Percentiles rank a stretch among this genome's conserved stretches.
phyloP scores from a whole-genome alignment of 2,888 invertebrate genomes.

The Ariolimax columbianus region DNA sequence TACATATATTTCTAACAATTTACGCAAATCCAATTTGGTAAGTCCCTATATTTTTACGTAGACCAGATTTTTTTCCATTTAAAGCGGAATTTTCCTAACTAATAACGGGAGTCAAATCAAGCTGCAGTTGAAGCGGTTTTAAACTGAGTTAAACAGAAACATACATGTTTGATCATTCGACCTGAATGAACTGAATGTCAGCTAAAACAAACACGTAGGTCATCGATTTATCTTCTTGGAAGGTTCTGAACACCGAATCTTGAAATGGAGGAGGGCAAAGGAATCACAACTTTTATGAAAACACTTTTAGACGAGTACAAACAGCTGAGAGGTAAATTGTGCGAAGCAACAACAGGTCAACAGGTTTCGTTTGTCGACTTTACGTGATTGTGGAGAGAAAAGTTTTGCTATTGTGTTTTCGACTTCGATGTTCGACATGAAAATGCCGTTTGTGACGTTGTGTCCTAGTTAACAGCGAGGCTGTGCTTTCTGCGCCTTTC shows the following conservation, averaged over 20 bases:
- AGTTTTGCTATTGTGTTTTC: too few species aligned
- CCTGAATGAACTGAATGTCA: not conserved
- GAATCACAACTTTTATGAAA: conserved; percentile 35
- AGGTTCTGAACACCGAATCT: not conserved
- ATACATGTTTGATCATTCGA: too few species aligned
- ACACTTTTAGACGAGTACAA: conserved; percentile 40
- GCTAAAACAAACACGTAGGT: not conserved
- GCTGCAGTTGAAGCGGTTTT: conserved; percentile 9
- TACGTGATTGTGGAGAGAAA: too few species aligned
- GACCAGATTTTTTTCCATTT: not conserved
- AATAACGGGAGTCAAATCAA: not conserved
- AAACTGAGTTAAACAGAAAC: not conserved
- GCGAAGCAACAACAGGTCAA: too few species aligned
- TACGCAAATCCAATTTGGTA: too few species aligned
- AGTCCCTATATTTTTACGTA: too few species aligned
- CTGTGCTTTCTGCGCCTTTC: too few species aligned
- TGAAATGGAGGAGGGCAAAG: not conserved
- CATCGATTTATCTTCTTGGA: not conserved
- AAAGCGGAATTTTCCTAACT: not conserved
- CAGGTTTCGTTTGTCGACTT: too few species aligned
- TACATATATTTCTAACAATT: too few species aligned
- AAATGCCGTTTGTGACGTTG: too few species aligned
- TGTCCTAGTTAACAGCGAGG: too few species aligned
- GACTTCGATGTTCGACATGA: too few species aligned
- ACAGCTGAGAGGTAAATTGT: conserved; percentile 22